Evolutionary conservation across 2,797 vertebrate genomes (phyloP).

Genomic region (Chaetodon trifasciatus): DNA sequence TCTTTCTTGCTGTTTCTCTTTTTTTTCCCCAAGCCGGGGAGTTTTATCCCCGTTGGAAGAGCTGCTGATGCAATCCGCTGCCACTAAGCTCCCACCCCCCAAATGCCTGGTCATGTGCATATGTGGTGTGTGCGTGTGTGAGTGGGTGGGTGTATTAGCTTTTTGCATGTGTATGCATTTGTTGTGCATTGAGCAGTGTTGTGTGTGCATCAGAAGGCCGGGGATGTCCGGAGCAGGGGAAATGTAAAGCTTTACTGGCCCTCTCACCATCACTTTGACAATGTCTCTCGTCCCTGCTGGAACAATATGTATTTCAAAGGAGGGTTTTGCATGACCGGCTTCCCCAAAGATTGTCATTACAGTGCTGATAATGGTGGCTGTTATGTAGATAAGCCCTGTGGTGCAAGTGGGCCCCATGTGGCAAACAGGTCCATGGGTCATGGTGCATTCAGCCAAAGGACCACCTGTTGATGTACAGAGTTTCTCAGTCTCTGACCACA

Average conservation of each 20-base stretch:
- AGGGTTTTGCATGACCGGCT: conserved; percentile 2
- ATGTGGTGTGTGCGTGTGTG: conserved; percentile 7
- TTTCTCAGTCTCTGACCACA: conserved; percentile 22
- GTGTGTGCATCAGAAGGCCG: conserved; percentile 19
- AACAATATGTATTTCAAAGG: conserved; percentile 13
- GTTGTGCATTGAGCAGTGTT: conserved; percentile 2
- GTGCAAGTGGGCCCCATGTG: conserved; percentile 5
- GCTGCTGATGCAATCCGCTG: conserved; percentile 68
- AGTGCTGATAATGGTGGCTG: conserved; percentile 24
- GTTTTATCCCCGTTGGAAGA: conserved; percentile 39
- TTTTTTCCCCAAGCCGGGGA: conserved; percentile 1
- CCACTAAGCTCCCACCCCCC: conserved; percentile 21
- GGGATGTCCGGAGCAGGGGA: neutral
- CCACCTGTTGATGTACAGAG: conserved; percentile 2
- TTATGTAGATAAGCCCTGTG: conserved; percentile 14
- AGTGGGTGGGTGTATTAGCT: conserved; percentile 27
- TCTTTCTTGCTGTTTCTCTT: conserved; percentile 9
- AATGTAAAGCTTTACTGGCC: conserved; percentile 10
- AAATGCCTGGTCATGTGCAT: conserved; percentile 10
- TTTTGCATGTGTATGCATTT: conserved; percentile 44
- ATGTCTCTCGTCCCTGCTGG: neutral
- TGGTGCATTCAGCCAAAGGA: conserved; percentile 28
- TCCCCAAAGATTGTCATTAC: neutral
- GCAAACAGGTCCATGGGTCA: conserved; percentile 21
- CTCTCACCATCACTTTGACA: conserved; percentile 16